Evolutionary conservation across 2,888 invertebrate genomes (phyloP), one percentile per base, ranked within the genome.

Genomic region (Cerastoderma edule): DNA sequence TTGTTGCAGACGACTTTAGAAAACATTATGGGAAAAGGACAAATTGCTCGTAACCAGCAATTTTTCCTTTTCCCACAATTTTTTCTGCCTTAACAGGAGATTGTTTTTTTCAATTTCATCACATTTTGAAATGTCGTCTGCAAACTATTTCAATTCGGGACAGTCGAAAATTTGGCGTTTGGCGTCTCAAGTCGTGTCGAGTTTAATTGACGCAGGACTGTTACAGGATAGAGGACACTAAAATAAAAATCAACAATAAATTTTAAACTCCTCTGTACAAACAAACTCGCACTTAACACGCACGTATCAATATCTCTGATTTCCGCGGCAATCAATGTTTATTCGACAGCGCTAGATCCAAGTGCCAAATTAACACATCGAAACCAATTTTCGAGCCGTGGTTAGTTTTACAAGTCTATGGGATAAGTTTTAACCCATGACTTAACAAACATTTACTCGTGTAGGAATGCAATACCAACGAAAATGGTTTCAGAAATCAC

Each of bases 191-290:
- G 22, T n/a, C 24, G 2, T 13, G n/a, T 22, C 50, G 24, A 50
- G 50, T 10, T 22, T 27, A 50, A 50, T 50, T n/a, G 24, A 22
- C 10, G n/a, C 24, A 50, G n/a, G 50, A 24, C 50, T 24, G 50
- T n/a, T n/a, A n/a, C n/a, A n/a, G n/a, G n/a, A n/a, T n/a, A n/a
- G 24, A 50, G 1, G 50, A 50, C 24, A 2, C 10, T 50, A 50
- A 50, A 50, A 50, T 50, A 39, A 60, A n/a, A 60, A 39, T 39
- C 39, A 60, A 39, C 60, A 60, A 60, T 60, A 60, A 60, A 60
- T 60, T 60, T 60, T 5, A 19, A 60, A 60, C n/a, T 24, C 60
- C 24, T 22, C 24, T 2, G 60, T 27, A 35, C 60, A 60, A 60
- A 60, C 60, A 60, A 60, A 19, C 27, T 60, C 39, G 60, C 39